phyloP scores from a whole-genome alignment of 2,797 vertebrate genomes.

The Menidia menidia region DNA sequence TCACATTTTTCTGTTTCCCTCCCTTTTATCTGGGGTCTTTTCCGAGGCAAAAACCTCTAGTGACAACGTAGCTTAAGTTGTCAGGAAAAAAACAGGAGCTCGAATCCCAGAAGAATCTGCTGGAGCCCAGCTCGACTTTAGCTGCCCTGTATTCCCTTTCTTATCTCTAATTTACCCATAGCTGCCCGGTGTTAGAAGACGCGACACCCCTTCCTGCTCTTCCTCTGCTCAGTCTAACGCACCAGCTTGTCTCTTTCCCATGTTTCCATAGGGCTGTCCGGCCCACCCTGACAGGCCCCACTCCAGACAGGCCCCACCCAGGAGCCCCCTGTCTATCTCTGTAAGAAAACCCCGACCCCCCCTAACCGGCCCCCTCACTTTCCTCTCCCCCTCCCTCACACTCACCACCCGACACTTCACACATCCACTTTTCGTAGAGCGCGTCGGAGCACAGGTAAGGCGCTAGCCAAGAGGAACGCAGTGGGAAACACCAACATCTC shows the following conservation, averaged over 20 bases:
- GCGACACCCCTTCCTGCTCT: conserved; percentile 13
- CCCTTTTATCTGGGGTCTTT: conserved; percentile 14
- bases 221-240: conserved; percentile 61
- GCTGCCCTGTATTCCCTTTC: conserved; percentile 11
- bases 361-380: conserved; percentile 23
- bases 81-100: conserved; percentile 6
- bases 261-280: conserved; percentile 81
- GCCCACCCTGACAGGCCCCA: conserved; percentile 82
- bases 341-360: conserved; percentile 77
- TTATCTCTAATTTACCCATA: conserved; percentile 31
- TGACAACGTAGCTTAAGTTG: background rate
- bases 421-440: conserved; percentile 13
- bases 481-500: background rate
- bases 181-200: conserved; percentile 44
- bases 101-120: conserved; percentile 9
- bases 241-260: conserved; percentile 79
- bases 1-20: conserved; percentile 39
- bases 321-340: conserved; percentile 84
- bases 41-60: background rate
- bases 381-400: conserved; percentile 11
- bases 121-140: conserved; percentile 17
- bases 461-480: background rate
- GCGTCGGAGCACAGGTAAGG: conserved; percentile 20
- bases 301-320: conserved; percentile 83
- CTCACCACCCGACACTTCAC: conserved; percentile 30